phyloP scores from a whole-genome alignment of 2,113 vertebrate genomes.

The Hyaena hyaena region DNA sequence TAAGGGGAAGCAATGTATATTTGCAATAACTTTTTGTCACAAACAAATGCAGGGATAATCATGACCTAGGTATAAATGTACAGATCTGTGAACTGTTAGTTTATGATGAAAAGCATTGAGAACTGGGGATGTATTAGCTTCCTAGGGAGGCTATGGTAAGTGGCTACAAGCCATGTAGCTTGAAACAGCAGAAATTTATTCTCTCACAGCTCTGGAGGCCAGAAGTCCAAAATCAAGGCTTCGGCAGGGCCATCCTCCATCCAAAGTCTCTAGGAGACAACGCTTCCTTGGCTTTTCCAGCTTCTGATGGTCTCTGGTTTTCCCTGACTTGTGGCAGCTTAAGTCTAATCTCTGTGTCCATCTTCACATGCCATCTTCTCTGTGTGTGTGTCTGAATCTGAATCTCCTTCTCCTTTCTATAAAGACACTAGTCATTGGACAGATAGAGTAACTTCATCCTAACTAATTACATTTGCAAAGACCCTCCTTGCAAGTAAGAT shows the following conservation, averaged over 20 bases:
- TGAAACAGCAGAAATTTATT: not conserved
- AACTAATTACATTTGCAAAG: not conserved
- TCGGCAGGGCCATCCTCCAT: not conserved
- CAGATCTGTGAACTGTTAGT: conserved; percentile 31
- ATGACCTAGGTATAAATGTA: not conserved
- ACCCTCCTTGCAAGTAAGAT: not conserved
- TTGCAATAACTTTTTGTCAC: not conserved
- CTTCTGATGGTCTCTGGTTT: not conserved
- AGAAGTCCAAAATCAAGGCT: not conserved
- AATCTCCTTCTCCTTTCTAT: not conserved
- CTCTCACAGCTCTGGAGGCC: not conserved
- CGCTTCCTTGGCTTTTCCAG: not conserved
- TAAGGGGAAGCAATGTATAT: not conserved
- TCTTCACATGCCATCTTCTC: not conserved
- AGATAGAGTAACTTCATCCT: not conserved
- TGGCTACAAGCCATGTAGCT: not conserved
- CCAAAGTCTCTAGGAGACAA: not conserved
- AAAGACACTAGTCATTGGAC: not conserved
- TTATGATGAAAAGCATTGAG: conserved; percentile 26
- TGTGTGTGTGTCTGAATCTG: not conserved
- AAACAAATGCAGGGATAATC: not conserved
- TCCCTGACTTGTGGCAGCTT: not conserved
- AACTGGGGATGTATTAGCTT: not conserved
- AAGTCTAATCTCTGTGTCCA: not conserved
- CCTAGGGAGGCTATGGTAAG: not conserved